Evolutionary conservation across 2,113 vertebrate genomes (phyloP).

Genomic region (Tychaedon coryphoeus): DNA sequence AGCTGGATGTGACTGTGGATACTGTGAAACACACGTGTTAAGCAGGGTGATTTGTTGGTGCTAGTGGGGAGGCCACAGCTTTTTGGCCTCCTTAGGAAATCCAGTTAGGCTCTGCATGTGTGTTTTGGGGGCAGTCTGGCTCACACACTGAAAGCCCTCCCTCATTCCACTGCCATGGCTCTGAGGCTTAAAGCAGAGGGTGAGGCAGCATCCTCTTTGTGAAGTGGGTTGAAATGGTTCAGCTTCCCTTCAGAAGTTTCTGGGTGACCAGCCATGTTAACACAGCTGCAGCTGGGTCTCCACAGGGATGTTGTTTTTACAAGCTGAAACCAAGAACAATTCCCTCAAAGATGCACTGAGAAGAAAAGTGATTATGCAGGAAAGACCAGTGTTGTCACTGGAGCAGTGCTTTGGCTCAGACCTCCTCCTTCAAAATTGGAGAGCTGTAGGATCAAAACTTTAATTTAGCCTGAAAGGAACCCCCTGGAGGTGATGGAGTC

Average conservation of each 20-base stretch:
- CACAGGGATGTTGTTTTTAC: background rate
- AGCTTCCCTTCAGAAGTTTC: conserved; percentile 6
- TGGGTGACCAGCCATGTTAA: background rate
- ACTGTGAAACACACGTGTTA: rapidly evolving
- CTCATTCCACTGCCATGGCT: background rate
- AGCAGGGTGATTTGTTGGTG: background rate
- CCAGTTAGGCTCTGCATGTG: background rate
- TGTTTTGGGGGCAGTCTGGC: background rate
- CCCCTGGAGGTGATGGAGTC: background rate
- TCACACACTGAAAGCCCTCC: background rate
- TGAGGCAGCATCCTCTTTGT: background rate
- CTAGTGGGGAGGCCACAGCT: background rate
- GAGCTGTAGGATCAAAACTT: background rate
- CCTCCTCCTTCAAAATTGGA: background rate
- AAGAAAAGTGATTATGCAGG: background rate
- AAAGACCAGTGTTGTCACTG: background rate
- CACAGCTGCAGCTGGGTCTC: conserved; percentile 28
- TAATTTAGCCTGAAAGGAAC: background rate
- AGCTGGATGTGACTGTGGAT: background rate
- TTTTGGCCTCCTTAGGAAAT: background rate
- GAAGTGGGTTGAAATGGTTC: background rate
- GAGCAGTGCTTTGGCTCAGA: background rate
- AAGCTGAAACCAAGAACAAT: background rate
- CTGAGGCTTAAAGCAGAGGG: background rate
- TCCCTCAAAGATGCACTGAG: conserved; percentile 11